Conservation (phyloP, 2,888 invertebrate genomes). For the Punctoribates punctum region DNA sequence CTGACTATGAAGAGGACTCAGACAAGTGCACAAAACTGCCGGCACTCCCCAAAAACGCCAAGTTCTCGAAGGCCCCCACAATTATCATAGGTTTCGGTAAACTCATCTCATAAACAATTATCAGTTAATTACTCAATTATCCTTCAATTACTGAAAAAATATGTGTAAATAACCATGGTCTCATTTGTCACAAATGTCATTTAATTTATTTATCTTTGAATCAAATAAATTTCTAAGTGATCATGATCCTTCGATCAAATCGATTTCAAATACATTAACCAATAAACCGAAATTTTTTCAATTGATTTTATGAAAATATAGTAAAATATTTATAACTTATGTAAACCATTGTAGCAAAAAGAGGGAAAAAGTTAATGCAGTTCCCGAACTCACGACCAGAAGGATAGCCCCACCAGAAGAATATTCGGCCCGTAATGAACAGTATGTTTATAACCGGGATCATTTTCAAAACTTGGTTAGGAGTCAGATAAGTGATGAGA, state of each 20-base stretch:
- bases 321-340: not conserved
- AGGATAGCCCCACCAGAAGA: not conserved
- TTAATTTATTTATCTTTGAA: no score
- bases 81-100: not conserved
- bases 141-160: no score
- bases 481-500: not conserved
- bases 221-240: no score
- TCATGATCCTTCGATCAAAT: no score
- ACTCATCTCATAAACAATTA: no score
- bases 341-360: not conserved
- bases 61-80: not conserved
- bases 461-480: not conserved
- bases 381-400: not conserved
- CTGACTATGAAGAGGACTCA: conserved; percentile 36
- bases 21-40: conserved; percentile 33
- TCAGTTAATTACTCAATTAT: no score
- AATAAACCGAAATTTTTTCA: no score
- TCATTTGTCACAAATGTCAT: no score
- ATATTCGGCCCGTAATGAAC: not conserved
- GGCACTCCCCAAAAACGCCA: not conserved
- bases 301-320: not conserved
- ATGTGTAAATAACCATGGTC: no score
- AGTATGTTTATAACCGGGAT: conserved; percentile 12
- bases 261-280: no score
- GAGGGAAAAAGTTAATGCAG: not conserved